phyloP scores from a whole-genome alignment of 2,797 vertebrate genomes.

The Phoebastria nigripes region DNA sequence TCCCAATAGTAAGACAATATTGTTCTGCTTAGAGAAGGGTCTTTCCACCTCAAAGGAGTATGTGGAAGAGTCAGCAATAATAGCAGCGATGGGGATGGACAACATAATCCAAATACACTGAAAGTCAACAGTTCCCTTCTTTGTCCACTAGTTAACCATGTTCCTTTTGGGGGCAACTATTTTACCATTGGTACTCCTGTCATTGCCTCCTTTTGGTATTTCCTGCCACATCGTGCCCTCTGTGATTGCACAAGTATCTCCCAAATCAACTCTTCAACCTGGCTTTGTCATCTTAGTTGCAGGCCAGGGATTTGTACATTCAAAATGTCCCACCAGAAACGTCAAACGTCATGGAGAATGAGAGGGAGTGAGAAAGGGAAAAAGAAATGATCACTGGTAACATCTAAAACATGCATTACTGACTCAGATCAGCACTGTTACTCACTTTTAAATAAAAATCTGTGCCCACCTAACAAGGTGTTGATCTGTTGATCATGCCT shows the following conservation, averaged over 20 bases:
- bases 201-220: background rate
- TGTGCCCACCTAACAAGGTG: background rate
- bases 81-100: background rate
- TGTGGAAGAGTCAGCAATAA: background rate
- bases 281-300: background rate
- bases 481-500: background rate
- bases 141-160: background rate
- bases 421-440: background rate
- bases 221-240: background rate
- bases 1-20: background rate
- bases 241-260: background rate
- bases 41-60: background rate
- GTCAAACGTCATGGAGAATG: background rate
- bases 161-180: background rate
- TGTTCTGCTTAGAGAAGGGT: background rate
- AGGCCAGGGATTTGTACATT: background rate
- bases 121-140: background rate
- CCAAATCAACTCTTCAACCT: background rate
- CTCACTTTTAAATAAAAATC: background rate
- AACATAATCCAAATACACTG: background rate
- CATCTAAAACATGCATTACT: background rate
- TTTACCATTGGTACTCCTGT: background rate
- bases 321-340: background rate
- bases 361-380: background rate
- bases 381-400: background rate